Conservation (phyloP, 2,888 invertebrate genomes). For the Embidobia sp. region DNA sequence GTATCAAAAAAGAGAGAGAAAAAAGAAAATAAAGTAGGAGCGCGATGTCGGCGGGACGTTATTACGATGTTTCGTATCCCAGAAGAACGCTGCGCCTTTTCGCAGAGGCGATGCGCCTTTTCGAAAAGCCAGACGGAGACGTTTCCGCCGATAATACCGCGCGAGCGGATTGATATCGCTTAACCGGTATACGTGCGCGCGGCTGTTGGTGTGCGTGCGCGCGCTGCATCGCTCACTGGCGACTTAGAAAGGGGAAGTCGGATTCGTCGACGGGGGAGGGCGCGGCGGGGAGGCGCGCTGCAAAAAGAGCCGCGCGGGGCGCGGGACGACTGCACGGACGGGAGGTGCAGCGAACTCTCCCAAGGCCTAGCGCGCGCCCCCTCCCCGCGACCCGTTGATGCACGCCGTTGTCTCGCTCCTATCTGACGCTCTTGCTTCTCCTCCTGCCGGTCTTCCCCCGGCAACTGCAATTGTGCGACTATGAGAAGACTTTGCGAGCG, state of each 20-base stretch:
- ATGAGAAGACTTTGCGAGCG: conserved; percentile 40
- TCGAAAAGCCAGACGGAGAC: conserved; percentile 59
- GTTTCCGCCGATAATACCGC: conserved; percentile 63
- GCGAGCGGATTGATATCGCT: conserved; percentile 62
- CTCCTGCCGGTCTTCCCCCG: conserved; percentile 52
- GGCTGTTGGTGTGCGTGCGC: conserved; percentile 26
- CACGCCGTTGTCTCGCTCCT: conserved; percentile 57
- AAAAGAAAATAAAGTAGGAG: too few relatives aligned
- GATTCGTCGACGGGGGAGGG: conserved; percentile 65
- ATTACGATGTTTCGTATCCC: too few relatives aligned
- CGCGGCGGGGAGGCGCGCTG: conserved; percentile 51
- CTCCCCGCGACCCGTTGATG: conserved; percentile 47
- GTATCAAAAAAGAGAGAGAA: too few relatives aligned
- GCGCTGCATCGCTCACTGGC: conserved; percentile 69
- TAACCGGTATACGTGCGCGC: conserved; percentile 53
- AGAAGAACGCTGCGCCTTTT: conserved; percentile 5
- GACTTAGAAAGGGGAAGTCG: conserved; percentile 79
- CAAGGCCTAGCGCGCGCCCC: conserved; percentile 76
- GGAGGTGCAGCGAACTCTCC: conserved; percentile 82
- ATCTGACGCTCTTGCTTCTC: conserved; percentile 63
- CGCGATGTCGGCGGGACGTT: too few relatives aligned
- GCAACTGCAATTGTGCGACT: conserved; percentile 57
- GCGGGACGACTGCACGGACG: conserved; percentile 75
- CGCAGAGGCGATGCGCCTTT: conserved; percentile 25
- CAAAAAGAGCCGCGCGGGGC: conserved; percentile 63